Conservation (phyloP, 2,888 invertebrate species). For the Serrognathus titanus region DNA sequence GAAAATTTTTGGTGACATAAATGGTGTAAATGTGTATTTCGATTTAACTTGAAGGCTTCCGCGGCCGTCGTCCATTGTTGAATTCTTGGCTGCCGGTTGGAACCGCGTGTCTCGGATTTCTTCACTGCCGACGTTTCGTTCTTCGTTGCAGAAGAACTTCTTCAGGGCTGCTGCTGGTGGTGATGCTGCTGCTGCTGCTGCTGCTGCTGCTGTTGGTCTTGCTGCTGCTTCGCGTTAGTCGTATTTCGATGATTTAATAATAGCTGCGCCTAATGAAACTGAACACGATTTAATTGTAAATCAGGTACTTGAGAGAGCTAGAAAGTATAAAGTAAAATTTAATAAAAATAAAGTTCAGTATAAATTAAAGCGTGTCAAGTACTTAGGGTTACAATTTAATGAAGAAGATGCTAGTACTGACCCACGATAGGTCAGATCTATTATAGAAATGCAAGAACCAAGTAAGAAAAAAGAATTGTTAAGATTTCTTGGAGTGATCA, state of each 20-base stretch:
- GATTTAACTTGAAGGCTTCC: no score
- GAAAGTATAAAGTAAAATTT: conserved; percentile 32
- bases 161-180: no score
- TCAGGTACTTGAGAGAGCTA: conserved; percentile 17
- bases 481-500: conserved; percentile 20
- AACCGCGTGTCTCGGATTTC: no score
- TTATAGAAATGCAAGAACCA: conserved; percentile 1
- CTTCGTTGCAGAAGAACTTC: no score
- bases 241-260: conserved; percentile 12
- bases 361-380: conserved; percentile 12
- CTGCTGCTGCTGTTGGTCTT: no score
- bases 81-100: no score
- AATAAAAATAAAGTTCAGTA: conserved; percentile 33
- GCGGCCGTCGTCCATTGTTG: no score
- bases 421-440: conserved; percentile 10
- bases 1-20: conserved; percentile 11
- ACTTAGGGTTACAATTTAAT: conserved; percentile 20
- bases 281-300: conserved; percentile 8
- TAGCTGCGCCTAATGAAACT: conserved; percentile 4
- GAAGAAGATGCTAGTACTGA: conserved; percentile 13
- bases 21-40: conserved; percentile 3
- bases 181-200: no score
- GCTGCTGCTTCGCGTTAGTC: no score
- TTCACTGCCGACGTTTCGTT: no score
- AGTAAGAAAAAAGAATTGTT: conserved; percentile 3